phyloP scores from a whole-genome alignment of 2,113 vertebrate genomes.

The Paramisgurnus dabryanus region DNA sequence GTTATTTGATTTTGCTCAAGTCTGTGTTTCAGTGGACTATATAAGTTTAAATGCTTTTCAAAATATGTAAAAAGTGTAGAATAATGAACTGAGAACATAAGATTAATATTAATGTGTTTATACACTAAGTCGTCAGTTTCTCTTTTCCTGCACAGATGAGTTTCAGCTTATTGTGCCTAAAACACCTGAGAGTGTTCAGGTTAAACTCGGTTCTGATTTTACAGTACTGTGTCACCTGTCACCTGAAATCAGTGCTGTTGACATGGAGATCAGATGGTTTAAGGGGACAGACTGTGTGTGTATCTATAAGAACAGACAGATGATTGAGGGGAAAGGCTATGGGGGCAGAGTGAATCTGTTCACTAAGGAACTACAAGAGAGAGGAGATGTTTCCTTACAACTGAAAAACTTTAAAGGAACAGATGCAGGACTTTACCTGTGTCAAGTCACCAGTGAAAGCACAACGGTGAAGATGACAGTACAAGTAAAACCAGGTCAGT shows the following conservation, averaged over 20 bases:
- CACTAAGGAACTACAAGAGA: neutral
- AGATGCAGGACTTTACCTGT: conserved; percentile 2
- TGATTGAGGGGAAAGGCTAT: neutral
- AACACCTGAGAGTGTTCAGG: neutral
- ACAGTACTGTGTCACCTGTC: neutral
- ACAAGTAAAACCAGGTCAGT: neutral
- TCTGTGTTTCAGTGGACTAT: no score
- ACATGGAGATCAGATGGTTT: neutral
- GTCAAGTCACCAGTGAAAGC: neutral
- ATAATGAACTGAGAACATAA: no score
- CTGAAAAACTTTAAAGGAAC: neutral
- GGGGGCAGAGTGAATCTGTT: neutral
- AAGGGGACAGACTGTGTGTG: conserved; percentile 4
- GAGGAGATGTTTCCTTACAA: neutral
- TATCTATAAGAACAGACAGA: neutral
- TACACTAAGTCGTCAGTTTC: no score
- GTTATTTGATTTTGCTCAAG: no score
- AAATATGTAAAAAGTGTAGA: no score
- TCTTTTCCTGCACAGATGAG: neutral
- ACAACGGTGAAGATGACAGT: neutral
- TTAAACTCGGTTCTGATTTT: neutral
- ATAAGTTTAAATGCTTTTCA: no score
- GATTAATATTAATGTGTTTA: no score
- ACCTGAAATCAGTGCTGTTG: neutral
- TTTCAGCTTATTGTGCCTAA: conserved; percentile 9